Evolutionary conservation across 1,140 invertebrate species (phyloP).

Genomic region (Zaprionus kolodkinae): DNA sequence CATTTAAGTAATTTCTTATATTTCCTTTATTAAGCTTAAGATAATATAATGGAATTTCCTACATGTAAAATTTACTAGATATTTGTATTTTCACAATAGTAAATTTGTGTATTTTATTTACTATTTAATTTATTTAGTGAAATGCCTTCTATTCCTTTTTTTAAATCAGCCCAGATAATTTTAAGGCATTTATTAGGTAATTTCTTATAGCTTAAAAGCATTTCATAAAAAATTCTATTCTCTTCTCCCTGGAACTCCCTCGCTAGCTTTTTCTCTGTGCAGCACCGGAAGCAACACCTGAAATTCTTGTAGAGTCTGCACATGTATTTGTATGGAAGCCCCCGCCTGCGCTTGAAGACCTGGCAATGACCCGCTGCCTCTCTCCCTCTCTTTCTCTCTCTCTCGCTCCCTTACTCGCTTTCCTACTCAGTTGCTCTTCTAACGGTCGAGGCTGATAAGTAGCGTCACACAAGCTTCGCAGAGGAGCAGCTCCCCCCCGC

Average conservation of each 20-base stretch:
- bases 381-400: background rate
- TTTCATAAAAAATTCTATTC: background rate
- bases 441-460: conserved; percentile 57
- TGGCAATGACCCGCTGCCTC: conserved; percentile 8
- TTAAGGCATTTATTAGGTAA: too few species aligned
- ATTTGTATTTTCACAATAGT: too few species aligned
- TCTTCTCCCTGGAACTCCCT: background rate
- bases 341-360: background rate
- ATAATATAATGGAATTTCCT: too few species aligned
- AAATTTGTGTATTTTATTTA: too few species aligned
- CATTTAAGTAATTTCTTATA: too few species aligned
- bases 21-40: too few species aligned
- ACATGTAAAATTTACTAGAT: too few species aligned
- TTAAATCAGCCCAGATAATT: too few species aligned
- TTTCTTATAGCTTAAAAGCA: too few species aligned
- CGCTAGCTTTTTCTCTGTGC: conserved; percentile 5
- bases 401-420: background rate
- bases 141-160: too few species aligned
- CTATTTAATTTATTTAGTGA: too few species aligned
- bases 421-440: conserved; percentile 9
- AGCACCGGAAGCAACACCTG: conserved; percentile 38
- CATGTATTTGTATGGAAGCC: conserved; percentile 21
- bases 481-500: background rate
- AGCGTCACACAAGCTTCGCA: conserved; percentile 33
- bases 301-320: conserved; percentile 19